phyloP scores from a whole-genome alignment of 2,888 invertebrate genomes.

The Branchipolynoe longqiensis region DNA sequence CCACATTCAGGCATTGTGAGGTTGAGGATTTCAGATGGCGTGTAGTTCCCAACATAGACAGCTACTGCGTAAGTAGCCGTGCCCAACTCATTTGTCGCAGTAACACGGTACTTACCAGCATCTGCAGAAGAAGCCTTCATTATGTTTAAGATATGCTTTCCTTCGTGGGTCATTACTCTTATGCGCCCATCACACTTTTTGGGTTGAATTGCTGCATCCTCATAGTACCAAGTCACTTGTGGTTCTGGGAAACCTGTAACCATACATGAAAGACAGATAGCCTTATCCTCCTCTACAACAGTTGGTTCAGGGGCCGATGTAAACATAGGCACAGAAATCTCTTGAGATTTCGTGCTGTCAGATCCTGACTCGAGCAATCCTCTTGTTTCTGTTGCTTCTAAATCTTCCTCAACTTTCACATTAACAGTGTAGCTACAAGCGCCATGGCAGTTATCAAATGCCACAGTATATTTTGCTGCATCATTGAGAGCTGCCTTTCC shows the following conservation, averaged over 20 bases:
- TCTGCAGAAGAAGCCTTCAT: conserved; percentile 26
- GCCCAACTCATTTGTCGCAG: background rate
- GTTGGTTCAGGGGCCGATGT: conserved; percentile 51
- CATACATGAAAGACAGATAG: conserved; percentile 58
- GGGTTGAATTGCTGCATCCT: conserved; percentile 68
- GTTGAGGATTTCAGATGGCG: conserved; percentile 13
- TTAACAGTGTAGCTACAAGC: conserved; percentile 7
- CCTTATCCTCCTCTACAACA: conserved; percentile 54
- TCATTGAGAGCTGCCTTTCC: conserved; percentile 33
- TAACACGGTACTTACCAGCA: conserved; percentile 45
- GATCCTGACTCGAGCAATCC: conserved; percentile 23
- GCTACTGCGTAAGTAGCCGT: conserved; percentile 8
- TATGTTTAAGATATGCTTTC: conserved; percentile 14
- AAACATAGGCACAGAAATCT: conserved; percentile 34
- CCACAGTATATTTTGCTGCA: conserved; percentile 52
- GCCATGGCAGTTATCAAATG: conserved; percentile 43
- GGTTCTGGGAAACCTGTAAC: conserved; percentile 64
- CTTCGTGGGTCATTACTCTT: background rate
- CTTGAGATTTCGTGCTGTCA: background rate
- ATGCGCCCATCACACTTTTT: conserved; percentile 59
- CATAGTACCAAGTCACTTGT: conserved; percentile 77
- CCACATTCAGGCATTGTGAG: background rate
- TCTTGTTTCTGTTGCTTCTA: background rate
- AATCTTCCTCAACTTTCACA: background rate
- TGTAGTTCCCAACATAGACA: conserved; percentile 35